These are phyloP conservation scores for Megalopta genalis DNA, from an alignment of 1,140 invertebrate genomes.

Conservation along the genomic window DNA sequence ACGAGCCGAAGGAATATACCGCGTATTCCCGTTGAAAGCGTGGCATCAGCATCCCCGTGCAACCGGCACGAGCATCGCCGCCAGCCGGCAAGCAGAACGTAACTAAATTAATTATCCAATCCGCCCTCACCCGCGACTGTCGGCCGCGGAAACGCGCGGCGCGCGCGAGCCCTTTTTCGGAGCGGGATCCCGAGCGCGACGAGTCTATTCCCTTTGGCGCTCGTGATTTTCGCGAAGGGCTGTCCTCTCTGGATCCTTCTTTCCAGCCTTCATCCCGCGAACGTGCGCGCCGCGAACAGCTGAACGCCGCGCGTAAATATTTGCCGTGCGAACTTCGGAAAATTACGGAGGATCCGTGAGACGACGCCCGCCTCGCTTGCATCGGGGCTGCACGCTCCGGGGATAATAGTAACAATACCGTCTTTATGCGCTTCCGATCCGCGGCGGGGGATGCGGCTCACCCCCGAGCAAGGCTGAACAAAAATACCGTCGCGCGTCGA, in stretches of 20 bases:
- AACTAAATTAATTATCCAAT: not conserved
- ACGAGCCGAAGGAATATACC: no score
- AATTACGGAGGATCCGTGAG: not conserved
- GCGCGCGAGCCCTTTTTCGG: not conserved
- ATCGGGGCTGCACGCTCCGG: no score
- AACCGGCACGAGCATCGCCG: not conserved
- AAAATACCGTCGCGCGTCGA: no score
- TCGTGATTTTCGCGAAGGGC: not conserved
- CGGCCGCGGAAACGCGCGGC: not conserved
- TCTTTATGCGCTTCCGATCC: no score
- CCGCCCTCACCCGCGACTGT: not conserved
- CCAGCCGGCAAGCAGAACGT: not conserved
- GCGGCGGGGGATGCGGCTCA: no score
- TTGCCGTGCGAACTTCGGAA: not conserved
- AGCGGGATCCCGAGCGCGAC: not conserved
- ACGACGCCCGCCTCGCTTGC: not conserved
- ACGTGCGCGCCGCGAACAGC: not conserved
- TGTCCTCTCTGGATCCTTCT: no score
- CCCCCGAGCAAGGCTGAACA: no score
- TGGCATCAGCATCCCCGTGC: not conserved
- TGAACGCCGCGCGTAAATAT: constrained; percentile 1
- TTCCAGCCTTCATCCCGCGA: not conserved
- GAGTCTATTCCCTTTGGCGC: not conserved
- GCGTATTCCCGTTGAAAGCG: no score
- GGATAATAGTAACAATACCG: no score